Percentiles rank a stretch among this genome's conserved stretches.
These are phyloP conservation scores for Apogon talboti DNA, from an alignment of 2,797 vertebrate species.

Conservation along the genomic window DNA sequence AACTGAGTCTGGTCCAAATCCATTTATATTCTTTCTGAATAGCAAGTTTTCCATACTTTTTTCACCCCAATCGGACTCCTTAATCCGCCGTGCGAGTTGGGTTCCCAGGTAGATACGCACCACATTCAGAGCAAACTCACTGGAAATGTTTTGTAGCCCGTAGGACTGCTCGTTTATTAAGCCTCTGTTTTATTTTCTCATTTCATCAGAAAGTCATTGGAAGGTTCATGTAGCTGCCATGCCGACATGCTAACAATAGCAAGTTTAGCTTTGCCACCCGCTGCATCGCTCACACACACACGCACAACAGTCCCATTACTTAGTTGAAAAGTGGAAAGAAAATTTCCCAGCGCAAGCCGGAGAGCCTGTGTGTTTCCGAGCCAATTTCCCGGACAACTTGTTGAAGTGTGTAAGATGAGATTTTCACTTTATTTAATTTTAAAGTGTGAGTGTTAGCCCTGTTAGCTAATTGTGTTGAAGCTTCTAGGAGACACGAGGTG, in stretches of 20 bases:
- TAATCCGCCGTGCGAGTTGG: constrained; percentile 49
- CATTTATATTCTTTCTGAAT: constrained; percentile 27
- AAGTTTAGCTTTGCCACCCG: constrained; percentile 82
- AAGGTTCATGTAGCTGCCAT: constrained; percentile 73
- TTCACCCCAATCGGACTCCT: constrained; percentile 50
- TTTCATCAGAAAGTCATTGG: constrained; percentile 71
- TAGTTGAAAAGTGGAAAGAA: constrained; percentile 74
- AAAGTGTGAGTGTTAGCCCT: constrained; percentile 66
- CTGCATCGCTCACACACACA: constrained; percentile 54
- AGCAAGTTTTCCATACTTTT: constrained; percentile 77
- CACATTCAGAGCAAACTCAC: constrained; percentile 41
- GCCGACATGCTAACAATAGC: constrained; percentile 86
- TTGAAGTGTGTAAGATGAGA: constrained; percentile 2
- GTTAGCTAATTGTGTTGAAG: constrained; percentile 85
- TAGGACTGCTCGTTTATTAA: background rate
- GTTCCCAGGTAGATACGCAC: constrained; percentile 30
- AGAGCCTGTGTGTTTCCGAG: background rate
- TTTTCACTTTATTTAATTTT: constrained; percentile 19
- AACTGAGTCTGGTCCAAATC: constrained; percentile 7
- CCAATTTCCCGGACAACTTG: constrained; percentile 49
- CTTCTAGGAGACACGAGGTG: constrained; percentile 86
- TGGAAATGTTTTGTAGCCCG: background rate
- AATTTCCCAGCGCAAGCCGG: background rate
- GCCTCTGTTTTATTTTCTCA: constrained; percentile 25
- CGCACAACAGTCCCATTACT: constrained; percentile 65